These are phyloP conservation scores for Xiphophorus hellerii DNA, from an alignment of 2,113 vertebrate species.

Conservation along the genomic window DNA sequence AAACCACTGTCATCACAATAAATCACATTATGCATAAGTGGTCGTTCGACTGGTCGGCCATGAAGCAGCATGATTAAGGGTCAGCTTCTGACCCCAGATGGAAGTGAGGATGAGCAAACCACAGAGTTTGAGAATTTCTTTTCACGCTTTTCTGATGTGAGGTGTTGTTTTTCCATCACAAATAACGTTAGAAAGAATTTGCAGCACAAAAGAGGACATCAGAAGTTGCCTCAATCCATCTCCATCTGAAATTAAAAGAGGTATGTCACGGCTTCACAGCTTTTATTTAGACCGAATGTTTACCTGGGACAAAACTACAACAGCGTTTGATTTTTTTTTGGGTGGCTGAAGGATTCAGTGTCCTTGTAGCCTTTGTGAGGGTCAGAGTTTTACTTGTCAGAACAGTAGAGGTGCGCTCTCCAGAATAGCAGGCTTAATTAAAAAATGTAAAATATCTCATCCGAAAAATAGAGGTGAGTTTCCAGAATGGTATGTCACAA, in stretches of 20 bases:
- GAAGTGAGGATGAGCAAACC: neutral
- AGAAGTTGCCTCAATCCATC: neutral
- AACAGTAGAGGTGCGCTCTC: neutral
- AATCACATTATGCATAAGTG: neutral
- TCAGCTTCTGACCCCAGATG: neutral
- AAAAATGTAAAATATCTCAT: neutral
- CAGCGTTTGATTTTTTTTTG: neutral
- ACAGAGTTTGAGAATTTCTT: neutral
- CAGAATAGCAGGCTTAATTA: neutral
- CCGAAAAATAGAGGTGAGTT: neutral
- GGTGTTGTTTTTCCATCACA: neutral
- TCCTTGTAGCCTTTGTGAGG: neutral
- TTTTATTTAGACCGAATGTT: neutral
- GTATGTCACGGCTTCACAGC: neutral
- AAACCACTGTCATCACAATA: neutral
- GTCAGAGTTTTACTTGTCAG: neutral
- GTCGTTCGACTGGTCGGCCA: neutral
- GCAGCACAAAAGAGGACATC: neutral
- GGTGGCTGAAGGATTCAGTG: neutral
- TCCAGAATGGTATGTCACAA: neutral
- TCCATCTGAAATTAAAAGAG: neutral
- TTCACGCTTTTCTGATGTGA: neutral
- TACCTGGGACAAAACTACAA: neutral
- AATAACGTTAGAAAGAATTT: neutral
- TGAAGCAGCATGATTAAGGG: conserved; percentile 9